These are phyloP conservation scores for Corbicula japonica DNA, from an alignment of 2,888 invertebrate species.

Conservation along the genomic window DNA sequence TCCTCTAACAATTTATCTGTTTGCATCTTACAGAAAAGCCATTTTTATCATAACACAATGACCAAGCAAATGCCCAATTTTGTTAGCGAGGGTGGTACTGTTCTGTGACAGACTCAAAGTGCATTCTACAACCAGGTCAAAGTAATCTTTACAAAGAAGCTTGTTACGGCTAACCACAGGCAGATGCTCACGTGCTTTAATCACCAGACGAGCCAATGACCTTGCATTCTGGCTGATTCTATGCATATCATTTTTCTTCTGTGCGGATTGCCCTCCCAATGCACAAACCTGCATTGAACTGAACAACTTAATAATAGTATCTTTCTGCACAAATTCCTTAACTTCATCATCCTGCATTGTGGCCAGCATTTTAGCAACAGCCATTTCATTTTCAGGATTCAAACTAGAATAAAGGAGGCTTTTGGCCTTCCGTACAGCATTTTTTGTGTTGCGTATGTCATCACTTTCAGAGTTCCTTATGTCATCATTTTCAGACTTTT, in stretches of 20 bases:
- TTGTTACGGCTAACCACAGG: slow-evolving; percentile 11
- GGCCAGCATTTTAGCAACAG: slow-evolving; percentile 6
- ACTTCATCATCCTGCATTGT: slow-evolving; percentile 23
- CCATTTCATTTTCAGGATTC: not conserved
- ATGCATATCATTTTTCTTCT: slow-evolving; percentile 43
- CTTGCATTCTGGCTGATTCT: slow-evolving; percentile 34
- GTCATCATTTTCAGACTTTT: slow-evolving; percentile 10
- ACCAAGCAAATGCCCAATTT: slow-evolving; percentile 32
- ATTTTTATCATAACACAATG: slow-evolving; percentile 33
- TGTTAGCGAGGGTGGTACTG: slow-evolving; percentile 10
- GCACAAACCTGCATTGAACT: slow-evolving; percentile 44
- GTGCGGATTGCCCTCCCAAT: slow-evolving; percentile 25
- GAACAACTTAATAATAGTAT: slow-evolving; percentile 34
- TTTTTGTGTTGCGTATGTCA: slow-evolving; percentile 1
- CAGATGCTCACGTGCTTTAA: slow-evolving; percentile 18
- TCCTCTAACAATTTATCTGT: slow-evolving; percentile 16
- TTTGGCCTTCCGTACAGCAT: slow-evolving; percentile 15
- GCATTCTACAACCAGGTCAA: slow-evolving; percentile 34
- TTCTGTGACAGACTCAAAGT: slow-evolving; percentile 13
- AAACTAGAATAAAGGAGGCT: slow-evolving; percentile 7
- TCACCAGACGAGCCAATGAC: slow-evolving; percentile 31
- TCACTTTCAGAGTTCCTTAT: too few species aligned
- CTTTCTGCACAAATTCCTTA: slow-evolving; percentile 26
- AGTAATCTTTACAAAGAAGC: slow-evolving; percentile 20
- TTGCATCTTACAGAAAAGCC: not conserved